Conservation (phyloP, 2,113 vertebrate species). For the Poicephalus meyeri region DNA sequence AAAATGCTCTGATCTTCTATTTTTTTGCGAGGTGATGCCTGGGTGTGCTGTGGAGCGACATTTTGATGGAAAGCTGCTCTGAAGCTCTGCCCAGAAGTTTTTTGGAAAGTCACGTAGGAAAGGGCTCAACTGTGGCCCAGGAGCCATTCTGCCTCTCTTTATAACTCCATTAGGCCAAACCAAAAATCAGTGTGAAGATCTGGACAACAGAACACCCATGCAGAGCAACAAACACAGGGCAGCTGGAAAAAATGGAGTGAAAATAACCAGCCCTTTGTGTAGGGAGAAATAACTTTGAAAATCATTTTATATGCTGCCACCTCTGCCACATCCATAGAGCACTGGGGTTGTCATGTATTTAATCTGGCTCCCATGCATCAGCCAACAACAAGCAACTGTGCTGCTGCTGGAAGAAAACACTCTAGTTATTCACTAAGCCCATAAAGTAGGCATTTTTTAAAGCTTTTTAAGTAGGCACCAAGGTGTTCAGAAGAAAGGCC, state of each 20-base stretch:
- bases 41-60: fast-evolving
- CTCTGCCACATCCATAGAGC: background rate
- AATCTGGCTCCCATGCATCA: background rate
- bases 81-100: background rate
- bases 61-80: background rate
- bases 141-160: background rate
- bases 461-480: background rate
- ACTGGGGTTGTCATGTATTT: background rate
- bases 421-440: background rate
- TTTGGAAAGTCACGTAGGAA: fast-evolving
- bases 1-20: no score
- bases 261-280: background rate
- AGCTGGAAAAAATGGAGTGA: background rate
- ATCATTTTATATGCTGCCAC: background rate
- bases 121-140: fast-evolving
- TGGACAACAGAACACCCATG: background rate
- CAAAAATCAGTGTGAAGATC: background rate
- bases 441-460: background rate
- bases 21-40: background rate
- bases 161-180: background rate
- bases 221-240: background rate
- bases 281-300: background rate
- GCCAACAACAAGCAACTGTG: background rate
- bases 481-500: background rate
- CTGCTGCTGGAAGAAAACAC: background rate